Evolutionary conservation across 2,888 invertebrate species (phyloP).

Genomic region (Lasioglossum oenotherae): DNA sequence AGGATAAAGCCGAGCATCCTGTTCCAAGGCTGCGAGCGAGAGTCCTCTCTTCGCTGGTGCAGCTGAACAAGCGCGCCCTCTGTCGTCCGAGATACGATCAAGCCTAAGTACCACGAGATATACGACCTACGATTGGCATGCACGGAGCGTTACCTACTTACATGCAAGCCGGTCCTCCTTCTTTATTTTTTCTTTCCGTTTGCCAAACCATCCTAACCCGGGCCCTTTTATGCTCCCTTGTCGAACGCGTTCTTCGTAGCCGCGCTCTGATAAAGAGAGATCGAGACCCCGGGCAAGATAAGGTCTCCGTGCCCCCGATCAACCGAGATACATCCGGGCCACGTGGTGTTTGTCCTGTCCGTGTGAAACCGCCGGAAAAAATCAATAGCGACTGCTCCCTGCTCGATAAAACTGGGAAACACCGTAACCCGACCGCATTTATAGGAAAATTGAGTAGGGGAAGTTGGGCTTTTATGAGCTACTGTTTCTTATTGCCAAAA

Average conservation of each 20-base stretch:
- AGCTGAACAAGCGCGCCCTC: slow-evolving; percentile 63
- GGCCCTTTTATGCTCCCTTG: slow-evolving; percentile 44
- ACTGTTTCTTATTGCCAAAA: no score
- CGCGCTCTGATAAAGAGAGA: slow-evolving; percentile 56
- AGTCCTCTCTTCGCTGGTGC: slow-evolving; percentile 35
- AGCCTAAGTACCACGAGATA: slow-evolving; percentile 73
- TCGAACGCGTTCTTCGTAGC: slow-evolving; percentile 59
- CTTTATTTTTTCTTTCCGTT: neutral
- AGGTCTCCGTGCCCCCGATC: slow-evolving; percentile 39
- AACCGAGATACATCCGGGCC: slow-evolving; percentile 34
- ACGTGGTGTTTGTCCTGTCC: slow-evolving; percentile 40
- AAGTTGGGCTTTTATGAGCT: no score
- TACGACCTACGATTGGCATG: slow-evolving; percentile 77
- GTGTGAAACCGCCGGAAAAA: slow-evolving; percentile 45
- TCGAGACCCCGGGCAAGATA: slow-evolving; percentile 40
- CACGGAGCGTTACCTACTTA: slow-evolving; percentile 76
- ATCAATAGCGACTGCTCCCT: slow-evolving; percentile 37
- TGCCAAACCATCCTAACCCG: slow-evolving; percentile 15
- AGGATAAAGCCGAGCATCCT: slow-evolving; percentile 71
- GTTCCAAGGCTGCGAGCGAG: slow-evolving; percentile 57
- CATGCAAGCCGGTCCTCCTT: slow-evolving; percentile 64
- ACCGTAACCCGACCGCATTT: no score
- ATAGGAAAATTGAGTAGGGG: no score
- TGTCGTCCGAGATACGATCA: slow-evolving; percentile 73
- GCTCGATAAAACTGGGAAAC: slow-evolving; percentile 26